These are phyloP conservation scores for Catalaphyllia jardinei DNA, from an alignment of 64 coral and sea anemone genomes.

Conservation along the genomic window DNA sequence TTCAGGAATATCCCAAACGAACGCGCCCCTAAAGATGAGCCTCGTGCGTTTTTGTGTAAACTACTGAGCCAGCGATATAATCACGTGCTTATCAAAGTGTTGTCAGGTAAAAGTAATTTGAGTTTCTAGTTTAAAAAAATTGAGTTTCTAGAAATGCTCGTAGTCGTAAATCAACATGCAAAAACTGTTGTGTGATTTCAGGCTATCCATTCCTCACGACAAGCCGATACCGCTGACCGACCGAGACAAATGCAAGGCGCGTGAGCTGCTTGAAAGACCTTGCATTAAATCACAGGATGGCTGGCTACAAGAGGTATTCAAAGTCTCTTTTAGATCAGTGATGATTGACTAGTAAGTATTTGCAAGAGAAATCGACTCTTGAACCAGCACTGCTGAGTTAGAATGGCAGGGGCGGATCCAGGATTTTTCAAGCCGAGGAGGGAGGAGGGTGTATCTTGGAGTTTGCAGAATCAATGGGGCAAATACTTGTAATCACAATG, in stretches of 20 bases:
- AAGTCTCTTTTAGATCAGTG: too few species aligned
- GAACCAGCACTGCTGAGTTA: too few species aligned
- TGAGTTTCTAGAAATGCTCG: background rate
- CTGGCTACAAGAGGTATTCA: slow-evolving; percentile 66
- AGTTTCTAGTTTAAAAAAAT: too few species aligned
- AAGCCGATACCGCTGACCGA: slow-evolving; percentile 78
- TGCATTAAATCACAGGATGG: slow-evolving; percentile 58
- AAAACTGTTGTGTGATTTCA: background rate
- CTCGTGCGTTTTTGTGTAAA: background rate
- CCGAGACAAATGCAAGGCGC: slow-evolving; percentile 68
- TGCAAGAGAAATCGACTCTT: background rate
- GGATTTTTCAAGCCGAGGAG: too few species aligned
- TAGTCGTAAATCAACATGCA: background rate
- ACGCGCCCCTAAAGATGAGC: too few species aligned
- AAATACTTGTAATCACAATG: too few species aligned
- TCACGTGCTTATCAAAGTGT: too few species aligned
- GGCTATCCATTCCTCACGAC: slow-evolving; percentile 65
- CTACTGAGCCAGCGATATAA: background rate
- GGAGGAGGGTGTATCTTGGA: too few species aligned
- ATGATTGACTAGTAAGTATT: background rate
- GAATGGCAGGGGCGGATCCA: too few species aligned
- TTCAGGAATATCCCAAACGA: too few species aligned
- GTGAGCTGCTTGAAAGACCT: slow-evolving; percentile 63
- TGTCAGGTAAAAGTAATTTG: too few species aligned
- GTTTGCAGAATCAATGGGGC: too few species aligned